A percentile compares a stretch with the other conserved stretches of the same genome.
These are phyloP conservation scores for Imbricaverruca yamaguchii DNA, from an alignment of 2,888 invertebrate species.

Conservation along the genomic window DNA sequence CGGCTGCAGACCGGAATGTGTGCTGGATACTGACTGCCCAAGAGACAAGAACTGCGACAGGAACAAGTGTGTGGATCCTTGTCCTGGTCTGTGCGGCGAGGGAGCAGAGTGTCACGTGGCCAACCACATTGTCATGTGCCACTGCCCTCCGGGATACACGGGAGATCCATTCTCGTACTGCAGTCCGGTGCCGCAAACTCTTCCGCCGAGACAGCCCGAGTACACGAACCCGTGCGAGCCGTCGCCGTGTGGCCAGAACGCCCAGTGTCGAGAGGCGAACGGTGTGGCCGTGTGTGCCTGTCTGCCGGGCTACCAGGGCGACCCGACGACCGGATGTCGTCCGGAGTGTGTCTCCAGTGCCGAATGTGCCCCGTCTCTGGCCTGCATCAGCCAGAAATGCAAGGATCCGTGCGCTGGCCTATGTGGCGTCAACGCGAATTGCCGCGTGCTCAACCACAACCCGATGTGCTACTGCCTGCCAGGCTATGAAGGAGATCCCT, in stretches of 20 bases:
- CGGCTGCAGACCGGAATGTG: constrained; percentile 66
- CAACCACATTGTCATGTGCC: constrained; percentile 48
- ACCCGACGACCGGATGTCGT: constrained; percentile 47
- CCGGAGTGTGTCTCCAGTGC: constrained; percentile 69
- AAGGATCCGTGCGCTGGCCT: constrained; percentile 60
- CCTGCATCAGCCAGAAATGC: constrained; percentile 48
- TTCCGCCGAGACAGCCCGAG: constrained; percentile 36
- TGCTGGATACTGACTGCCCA: constrained; percentile 71
- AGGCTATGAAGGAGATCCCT: too few species aligned
- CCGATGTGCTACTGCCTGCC: constrained; percentile 42
- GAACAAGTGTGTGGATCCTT: constrained; percentile 52
- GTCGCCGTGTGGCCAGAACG: constrained; percentile 70
- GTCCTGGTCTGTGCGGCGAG: constrained; percentile 51
- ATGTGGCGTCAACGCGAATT: constrained; percentile 35
- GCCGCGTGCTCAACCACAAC: constrained; percentile 36
- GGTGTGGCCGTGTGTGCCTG: constrained; percentile 49
- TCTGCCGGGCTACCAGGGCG: constrained; percentile 49
- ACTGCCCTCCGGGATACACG: constrained; percentile 64
- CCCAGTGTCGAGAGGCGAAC: constrained; percentile 50
- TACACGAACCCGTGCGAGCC: constrained; percentile 56
- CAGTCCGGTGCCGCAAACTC: constrained; percentile 28
- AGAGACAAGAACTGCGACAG: constrained; percentile 66
- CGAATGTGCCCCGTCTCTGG: constrained; percentile 64
- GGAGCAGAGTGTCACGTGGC: constrained; percentile 37
- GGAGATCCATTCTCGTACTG: constrained; percentile 82